Conservation (phyloP, 2,113 vertebrate species). For the Phyllostomus discolor region DNA sequence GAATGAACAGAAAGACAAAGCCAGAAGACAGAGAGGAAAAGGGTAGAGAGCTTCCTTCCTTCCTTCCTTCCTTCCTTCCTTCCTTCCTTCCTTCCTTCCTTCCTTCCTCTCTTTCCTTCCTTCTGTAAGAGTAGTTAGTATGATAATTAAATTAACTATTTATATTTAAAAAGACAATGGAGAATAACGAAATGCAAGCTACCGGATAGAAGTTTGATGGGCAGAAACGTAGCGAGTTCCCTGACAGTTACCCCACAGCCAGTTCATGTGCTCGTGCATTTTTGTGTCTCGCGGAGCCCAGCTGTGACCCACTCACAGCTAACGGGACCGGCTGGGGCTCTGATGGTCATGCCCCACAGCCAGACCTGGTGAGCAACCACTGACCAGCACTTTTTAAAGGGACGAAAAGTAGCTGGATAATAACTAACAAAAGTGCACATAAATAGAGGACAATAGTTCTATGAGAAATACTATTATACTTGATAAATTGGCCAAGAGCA, state of each 20-base stretch:
- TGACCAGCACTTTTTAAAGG: not conserved
- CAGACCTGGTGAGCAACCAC: not conserved
- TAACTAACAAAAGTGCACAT: not conserved
- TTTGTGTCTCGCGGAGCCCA: not conserved
- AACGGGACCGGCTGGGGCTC: not conserved
- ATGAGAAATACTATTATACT: not conserved
- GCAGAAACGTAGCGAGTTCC: not conserved
- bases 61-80: too few species aligned
- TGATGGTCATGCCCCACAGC: not conserved
- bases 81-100: too few species aligned
- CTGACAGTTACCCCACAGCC: not conserved
- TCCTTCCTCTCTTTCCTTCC: not conserved
- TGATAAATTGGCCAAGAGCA: not conserved
- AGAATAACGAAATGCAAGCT: not conserved
- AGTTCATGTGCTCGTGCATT: not conserved
- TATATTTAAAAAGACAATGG: not conserved
- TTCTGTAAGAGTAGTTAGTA: not conserved
- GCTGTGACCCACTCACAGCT: not conserved
- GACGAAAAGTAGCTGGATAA: not conserved
- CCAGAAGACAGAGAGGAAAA: not conserved
- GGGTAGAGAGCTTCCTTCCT: not conserved
- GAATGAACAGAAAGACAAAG: not conserved
- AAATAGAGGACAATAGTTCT: not conserved
- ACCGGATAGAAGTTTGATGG: not conserved
- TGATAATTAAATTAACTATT: not conserved